These are phyloP conservation scores for Papilio aristodemus DNA, from an alignment of 1,140 invertebrate species.

Conservation along the genomic window DNA sequence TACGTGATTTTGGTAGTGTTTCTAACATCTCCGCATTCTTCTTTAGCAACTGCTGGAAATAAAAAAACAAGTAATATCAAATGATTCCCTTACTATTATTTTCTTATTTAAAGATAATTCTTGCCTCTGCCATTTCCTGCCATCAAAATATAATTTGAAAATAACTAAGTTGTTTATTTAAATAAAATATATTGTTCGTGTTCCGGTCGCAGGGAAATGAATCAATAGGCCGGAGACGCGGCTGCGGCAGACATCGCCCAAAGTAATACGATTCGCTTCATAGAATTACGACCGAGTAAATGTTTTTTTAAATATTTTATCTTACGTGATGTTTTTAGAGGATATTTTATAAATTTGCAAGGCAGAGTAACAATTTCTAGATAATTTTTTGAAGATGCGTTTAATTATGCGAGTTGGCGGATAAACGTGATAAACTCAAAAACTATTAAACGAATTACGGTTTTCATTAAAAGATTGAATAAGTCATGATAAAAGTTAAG, in stretches of 20 bases:
- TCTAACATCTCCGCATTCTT: too few relatives aligned
- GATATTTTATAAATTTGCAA: not conserved
- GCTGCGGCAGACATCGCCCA: not conserved
- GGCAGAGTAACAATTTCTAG: not conserved
- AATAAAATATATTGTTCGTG: not conserved
- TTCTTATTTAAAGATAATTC: too few relatives aligned
- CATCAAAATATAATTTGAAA: not conserved
- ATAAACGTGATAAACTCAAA: too few relatives aligned
- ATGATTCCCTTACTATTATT: too few relatives aligned
- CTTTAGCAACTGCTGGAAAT: too few relatives aligned
- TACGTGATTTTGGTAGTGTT: too few relatives aligned
- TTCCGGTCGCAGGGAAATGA: not conserved
- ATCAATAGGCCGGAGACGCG: slow-evolving; percentile 1
- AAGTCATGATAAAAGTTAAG: too few relatives aligned
- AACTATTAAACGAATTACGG: too few relatives aligned
- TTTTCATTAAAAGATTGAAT: too few relatives aligned
- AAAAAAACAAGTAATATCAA: too few relatives aligned
- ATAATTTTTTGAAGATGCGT: not conserved
- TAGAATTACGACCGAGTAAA: slow-evolving; percentile 22
- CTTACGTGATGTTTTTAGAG: not conserved
- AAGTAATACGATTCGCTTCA: slow-evolving; percentile 1
- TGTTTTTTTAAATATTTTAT: not conserved
- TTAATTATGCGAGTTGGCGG: too few relatives aligned
- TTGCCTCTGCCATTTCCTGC: too few relatives aligned
- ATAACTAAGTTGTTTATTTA: not conserved